phyloP scores from a whole-genome alignment of 2,797 vertebrate genomes.

The Myotis findleyi region DNA sequence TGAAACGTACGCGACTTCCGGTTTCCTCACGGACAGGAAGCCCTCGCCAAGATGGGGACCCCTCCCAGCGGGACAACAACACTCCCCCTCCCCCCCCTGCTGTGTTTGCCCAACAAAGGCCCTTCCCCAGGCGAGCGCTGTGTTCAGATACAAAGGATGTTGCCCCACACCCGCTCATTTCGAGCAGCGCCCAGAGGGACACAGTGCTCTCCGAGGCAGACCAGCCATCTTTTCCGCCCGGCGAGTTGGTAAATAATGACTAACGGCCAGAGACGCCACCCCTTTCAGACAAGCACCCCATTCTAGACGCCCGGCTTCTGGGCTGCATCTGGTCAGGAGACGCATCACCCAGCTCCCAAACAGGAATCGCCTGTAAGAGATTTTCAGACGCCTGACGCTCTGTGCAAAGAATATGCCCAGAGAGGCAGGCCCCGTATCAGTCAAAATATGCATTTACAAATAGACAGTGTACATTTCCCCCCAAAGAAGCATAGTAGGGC shows the following conservation, averaged over 20 bases:
- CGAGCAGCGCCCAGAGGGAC: neutral
- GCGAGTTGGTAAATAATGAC: neutral
- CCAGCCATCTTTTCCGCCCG: neutral
- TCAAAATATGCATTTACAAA: neutral
- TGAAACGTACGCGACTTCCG: neutral
- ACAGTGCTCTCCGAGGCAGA: neutral
- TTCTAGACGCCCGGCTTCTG: neutral
- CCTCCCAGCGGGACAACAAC: neutral
- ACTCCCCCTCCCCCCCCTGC: rapidly evolving
- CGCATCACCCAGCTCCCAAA: neutral
- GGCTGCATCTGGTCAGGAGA: neutral
- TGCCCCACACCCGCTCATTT: neutral
- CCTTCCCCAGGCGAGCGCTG: neutral
- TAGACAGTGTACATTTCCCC: neutral
- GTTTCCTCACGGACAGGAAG: neutral
- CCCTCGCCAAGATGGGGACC: neutral
- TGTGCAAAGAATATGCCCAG: neutral
- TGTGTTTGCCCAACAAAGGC: neutral
- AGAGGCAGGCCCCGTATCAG: neutral
- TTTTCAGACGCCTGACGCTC: neutral
- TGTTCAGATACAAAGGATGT: neutral
- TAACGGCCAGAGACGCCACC: neutral
- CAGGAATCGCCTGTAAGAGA: neutral
- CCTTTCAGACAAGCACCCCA: neutral
- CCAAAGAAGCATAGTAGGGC: neutral